Evolutionary conservation across 2,797 vertebrate genomes (phyloP).

Genomic region (Garrulus glandarius): DNA sequence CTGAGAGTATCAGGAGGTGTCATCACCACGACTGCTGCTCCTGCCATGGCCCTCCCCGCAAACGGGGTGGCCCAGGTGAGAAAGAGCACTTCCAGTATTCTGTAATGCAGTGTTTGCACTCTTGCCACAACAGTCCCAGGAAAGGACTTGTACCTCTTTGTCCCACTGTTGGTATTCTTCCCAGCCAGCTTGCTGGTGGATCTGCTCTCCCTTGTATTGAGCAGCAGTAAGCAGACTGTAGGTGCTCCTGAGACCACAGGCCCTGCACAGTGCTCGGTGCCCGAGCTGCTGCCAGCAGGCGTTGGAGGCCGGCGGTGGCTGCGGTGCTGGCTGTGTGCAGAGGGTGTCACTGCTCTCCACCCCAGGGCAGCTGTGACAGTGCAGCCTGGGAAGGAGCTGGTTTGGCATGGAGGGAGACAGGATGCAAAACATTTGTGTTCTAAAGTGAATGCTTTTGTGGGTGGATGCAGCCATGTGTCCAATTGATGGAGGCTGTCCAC

Average conservation of each 20-base stretch:
- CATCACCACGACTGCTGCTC: slow-evolving; percentile 86
- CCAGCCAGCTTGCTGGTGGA: not conserved
- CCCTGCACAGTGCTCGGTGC: not conserved
- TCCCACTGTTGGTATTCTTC: not conserved
- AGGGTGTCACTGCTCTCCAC: not conserved
- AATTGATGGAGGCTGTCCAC: not conserved
- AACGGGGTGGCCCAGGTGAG: slow-evolving; percentile 83
- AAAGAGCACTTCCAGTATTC: not conserved
- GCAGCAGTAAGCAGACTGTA: not conserved
- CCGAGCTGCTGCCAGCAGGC: not conserved
- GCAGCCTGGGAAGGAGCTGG: not conserved
- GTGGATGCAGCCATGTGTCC: not conserved
- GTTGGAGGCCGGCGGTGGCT: not conserved
- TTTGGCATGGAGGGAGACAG: not conserved
- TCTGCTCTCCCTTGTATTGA: not conserved
- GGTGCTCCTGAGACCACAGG: not conserved
- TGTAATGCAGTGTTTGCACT: rapidly evolving
- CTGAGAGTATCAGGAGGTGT: slow-evolving; percentile 92
- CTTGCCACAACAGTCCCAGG: not conserved
- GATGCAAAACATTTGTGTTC: rapidly evolving
- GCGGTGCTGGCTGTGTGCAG: not conserved
- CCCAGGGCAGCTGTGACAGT: not conserved
- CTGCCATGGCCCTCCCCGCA: slow-evolving; percentile 73
- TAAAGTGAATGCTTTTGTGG: rapidly evolving
- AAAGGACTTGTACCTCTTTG: not conserved